Percentiles rank a stretch among this genome's conserved stretches.
phyloP scores from a whole-genome alignment of 2,797 vertebrate species.

The Phoebastria nigripes region DNA sequence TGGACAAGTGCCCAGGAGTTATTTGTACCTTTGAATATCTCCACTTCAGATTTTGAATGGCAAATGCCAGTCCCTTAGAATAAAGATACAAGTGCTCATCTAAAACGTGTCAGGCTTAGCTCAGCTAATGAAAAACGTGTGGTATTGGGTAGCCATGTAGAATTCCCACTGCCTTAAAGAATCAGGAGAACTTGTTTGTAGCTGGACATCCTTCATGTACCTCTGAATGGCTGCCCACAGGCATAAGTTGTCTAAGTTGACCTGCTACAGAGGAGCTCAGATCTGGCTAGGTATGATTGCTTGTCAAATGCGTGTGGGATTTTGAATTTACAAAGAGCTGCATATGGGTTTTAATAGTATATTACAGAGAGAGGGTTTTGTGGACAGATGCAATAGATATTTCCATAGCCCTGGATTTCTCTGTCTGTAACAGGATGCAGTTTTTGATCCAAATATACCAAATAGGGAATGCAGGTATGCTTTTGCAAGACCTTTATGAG shows the following conservation, averaged over 20 bases:
- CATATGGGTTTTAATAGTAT: rapidly evolving
- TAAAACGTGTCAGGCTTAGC: not conserved
- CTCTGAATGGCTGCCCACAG: not conserved
- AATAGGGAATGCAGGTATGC: not conserved
- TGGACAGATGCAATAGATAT: not conserved
- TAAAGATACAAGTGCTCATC: not conserved
- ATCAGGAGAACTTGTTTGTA: not conserved
- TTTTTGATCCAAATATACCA: not conserved
- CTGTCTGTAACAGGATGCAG: not conserved
- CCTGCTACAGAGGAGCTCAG: not conserved
- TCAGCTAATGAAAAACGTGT: not conserved
- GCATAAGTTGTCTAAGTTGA: not conserved
- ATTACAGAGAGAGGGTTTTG: not conserved
- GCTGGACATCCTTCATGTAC: rapidly evolving
- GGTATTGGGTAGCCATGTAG: not conserved
- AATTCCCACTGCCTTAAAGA: not conserved
- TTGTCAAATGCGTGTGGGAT: not conserved
- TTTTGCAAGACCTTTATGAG: not conserved
- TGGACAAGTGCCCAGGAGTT: not conserved
- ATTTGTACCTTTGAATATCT: not conserved
- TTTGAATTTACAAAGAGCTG: not conserved
- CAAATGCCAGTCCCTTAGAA: not conserved
- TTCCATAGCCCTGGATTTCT: not conserved
- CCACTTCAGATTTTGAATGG: not conserved
- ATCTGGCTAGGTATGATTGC: not conserved